These are phyloP conservation scores for Polyommatus icarus DNA, from an alignment of 2,888 invertebrate genomes.

Conservation along the genomic window DNA sequence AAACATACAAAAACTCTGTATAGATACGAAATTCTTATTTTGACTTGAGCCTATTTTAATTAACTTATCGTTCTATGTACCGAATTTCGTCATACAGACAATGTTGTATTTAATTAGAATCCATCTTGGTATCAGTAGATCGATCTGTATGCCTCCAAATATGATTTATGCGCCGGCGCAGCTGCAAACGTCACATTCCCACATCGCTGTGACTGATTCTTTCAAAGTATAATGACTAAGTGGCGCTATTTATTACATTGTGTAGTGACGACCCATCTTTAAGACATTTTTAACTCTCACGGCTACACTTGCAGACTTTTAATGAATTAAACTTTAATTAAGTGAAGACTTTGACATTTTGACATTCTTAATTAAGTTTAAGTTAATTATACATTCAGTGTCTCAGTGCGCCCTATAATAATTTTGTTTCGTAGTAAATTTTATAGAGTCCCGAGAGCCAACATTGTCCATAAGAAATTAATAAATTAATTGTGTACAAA, in stretches of 20 bases:
- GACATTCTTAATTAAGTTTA: too few relatives aligned
- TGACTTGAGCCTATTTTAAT: background rate
- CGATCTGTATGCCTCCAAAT: conserved; percentile 50
- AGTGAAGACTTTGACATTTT: too few relatives aligned
- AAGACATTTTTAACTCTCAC: background rate
- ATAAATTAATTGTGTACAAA: too few relatives aligned
- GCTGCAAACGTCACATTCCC: conserved; percentile 62
- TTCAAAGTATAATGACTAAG: conserved; percentile 13
- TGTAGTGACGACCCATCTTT: background rate
- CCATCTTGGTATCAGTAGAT: conserved; percentile 36
- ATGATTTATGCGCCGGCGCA: conserved; percentile 68
- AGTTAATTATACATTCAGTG: too few relatives aligned
- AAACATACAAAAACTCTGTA: too few relatives aligned
- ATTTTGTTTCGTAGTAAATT: too few relatives aligned
- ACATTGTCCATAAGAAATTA: too few relatives aligned
- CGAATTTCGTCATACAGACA: conserved; percentile 8
- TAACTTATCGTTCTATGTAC: background rate
- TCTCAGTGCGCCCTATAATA: too few relatives aligned
- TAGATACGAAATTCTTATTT: background rate
- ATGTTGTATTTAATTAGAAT: conserved; percentile 27
- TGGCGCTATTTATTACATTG: conserved; percentile 26
- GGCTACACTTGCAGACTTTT: too few relatives aligned
- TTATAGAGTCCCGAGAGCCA: too few relatives aligned
- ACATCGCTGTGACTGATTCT: conserved; percentile 53
- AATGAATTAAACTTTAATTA: too few relatives aligned